Conservation (phyloP, 2,113 vertebrate genomes). For the Engraulis encrasicolus region DNA sequence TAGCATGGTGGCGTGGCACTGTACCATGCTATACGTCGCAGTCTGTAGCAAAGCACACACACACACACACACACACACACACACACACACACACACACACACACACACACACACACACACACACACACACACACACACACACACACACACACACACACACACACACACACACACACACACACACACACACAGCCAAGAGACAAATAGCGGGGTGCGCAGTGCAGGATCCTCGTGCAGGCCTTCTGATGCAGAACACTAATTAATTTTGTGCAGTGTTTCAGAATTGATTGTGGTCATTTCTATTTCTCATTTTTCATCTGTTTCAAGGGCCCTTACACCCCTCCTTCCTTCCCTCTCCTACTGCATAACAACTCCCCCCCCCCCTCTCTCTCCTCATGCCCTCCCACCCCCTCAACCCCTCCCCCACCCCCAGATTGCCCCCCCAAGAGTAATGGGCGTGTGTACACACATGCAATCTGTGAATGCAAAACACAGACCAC, state of each 20-base stretch:
- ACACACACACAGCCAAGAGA: conserved; percentile 67
- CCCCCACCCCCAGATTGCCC: conserved; percentile 20
- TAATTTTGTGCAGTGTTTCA: conserved; percentile 96
- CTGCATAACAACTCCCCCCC: conserved; percentile 14
- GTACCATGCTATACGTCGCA: not conserved
- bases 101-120: conserved; percentile 27
- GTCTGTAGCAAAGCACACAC: too few species aligned
- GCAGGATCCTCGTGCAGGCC: conserved; percentile 83
- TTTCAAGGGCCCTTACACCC: conserved; percentile 73
- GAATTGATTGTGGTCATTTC: conserved; percentile 94
- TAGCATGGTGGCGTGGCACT: not conserved
- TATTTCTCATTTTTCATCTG: conserved; percentile 89
- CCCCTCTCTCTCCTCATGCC: conserved; percentile 39
- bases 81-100: conserved; percentile 33
- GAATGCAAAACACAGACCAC: not conserved
- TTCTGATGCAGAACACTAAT: conserved; percentile 91
- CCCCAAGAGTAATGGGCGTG: conserved; percentile 1
- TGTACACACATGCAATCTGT: conserved; percentile 23
- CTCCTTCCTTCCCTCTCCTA: conserved; percentile 20
- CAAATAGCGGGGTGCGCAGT: conserved; percentile 82
- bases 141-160: too few species aligned
- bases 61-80: conserved; percentile 22
- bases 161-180: too few species aligned
- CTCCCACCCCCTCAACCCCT: conserved; percentile 9
- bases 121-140: not conserved